Base-by-base conservation (phyloP, 2,888 invertebrate species). In the Latrodectus hesperus region DNA sequence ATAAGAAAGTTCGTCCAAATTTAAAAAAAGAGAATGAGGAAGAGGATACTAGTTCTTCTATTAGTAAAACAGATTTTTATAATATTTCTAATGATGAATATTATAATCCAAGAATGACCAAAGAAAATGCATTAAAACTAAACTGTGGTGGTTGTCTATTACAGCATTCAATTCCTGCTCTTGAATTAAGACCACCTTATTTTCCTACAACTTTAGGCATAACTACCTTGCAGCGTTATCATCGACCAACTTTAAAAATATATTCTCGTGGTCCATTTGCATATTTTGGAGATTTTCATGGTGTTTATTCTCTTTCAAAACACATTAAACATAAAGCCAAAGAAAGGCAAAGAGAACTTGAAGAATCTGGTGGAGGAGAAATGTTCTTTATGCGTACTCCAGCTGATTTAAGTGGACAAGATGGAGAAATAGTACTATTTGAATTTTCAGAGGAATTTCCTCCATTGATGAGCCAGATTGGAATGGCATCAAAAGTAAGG, bases 371-470 rank as follows among this genome's bases (percentile, higher is more conserved):
- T 26, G 99, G 99, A 88, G 99, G 99, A 1, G 99, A 99, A 92
- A 98, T 99, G 6, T 99, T 99, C 94, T 99, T 99, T 92, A 99
- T 99, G 99, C 94, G 99, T 71, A 97, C 97, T 1, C 95, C 98
- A 0, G 97, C 98, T 90, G 99, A 99, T 93, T 93, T 99, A 72
- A 96, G 97, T 70, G 98, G 97, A 3, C 94, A 96, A 90, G 99
- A 99, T 92, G 99, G 99, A 4, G 93, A 94, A 49, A 89, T 94
- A 5, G 94, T 99, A 11, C 93, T 99, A 1, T 94, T 97, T 0
- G 99, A 99, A 93, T 99, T 98, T 93, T 97, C 97, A 89, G 99
- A 99, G 92, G 99, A 99, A 92, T 98, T 98, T 93, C 99, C 99
- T 0, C 99, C 99, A 0, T 94, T 99, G 17, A 95, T 99, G 93